Evolutionary conservation across 2,888 invertebrate species (phyloP), one percentile per base, ranked within the genome.

Genomic region (Drosophila cognata): DNA sequence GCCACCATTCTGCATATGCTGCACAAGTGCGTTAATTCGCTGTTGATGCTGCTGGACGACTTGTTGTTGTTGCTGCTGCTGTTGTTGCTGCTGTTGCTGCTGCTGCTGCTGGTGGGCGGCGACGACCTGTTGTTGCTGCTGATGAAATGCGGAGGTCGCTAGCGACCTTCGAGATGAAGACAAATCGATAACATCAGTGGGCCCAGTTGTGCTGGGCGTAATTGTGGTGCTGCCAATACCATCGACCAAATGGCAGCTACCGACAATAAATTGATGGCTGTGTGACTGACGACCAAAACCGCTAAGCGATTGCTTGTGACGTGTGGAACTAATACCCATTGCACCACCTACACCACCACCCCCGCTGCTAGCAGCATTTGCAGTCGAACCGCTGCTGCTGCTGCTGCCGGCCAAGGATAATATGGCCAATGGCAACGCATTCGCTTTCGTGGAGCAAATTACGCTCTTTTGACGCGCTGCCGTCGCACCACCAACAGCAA

Each of bases 151-250:
- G 35, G 92, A 90, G 28, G 92, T 92, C 79, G 92, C 92, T 56
- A 92, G 75, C 61, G 92, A 93, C 92, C 94, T 94, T 90, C 94
- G 94, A 65, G 94, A 93, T 82, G 94, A 94, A 85, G 94, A 94
- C 77, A 94, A 93, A 92, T 94, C 94, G 77, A 94, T 94, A 81
- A 94, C 94, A 78, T 93, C 91, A 91, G 92, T 92, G 81, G 93
- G 89, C 74, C 21, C 21, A 21, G 88, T 84, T 64, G 85, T 83
- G 77, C 86, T 82, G 79, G 85, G 83, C 83, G 89, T 86, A 68
- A 84, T 77, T 82, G 86, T 81, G 79, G 87, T 83, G 60, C 66
- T 79, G 51, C 70, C 64, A 71, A 68, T 72, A 63, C 76, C 71
- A 25, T 51, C 50, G 35, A 64, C 74, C 74, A 71, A 79, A 28